phyloP scores from a whole-genome alignment of 2,797 vertebrate genomes.

The Serranus cabrilla region DNA sequence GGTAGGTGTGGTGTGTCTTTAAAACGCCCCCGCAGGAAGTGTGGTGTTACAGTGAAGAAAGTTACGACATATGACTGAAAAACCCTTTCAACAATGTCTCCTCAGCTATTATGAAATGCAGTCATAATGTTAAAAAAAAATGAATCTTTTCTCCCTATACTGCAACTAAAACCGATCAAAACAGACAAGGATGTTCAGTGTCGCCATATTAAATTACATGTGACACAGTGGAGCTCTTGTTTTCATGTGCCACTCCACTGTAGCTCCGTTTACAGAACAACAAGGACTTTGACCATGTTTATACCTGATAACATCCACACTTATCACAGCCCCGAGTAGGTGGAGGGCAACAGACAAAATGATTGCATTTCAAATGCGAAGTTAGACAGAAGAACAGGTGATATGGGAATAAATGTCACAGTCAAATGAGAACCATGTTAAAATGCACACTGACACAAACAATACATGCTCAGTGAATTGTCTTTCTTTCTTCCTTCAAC shows the following conservation, averaged over 20 bases:
- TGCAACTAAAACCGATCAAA: background rate
- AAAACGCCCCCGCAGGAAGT: background rate
- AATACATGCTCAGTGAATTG: background rate
- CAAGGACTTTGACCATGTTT: slow-evolving; percentile 46
- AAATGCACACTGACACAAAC: background rate
- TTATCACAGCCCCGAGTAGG: slow-evolving; percentile 13
- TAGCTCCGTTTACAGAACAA: slow-evolving; percentile 1
- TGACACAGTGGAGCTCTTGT: slow-evolving; percentile 28
- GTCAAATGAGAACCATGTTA: background rate
- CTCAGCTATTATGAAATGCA: background rate
- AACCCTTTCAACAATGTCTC: background rate
- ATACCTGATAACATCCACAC: slow-evolving; percentile 1
- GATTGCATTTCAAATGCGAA: background rate
- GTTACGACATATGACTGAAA: background rate
- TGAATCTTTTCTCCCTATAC: background rate
- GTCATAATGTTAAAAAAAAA: background rate
- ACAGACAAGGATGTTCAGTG: background rate
- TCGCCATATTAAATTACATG: slow-evolving; percentile 10
- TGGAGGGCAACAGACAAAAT: background rate
- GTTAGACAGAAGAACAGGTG: background rate
- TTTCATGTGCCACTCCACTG: background rate
- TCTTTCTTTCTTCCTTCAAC: background rate
- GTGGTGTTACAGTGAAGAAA: background rate
- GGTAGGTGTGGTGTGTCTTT: slow-evolving; percentile 3
- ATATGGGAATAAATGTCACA: background rate